phyloP scores from a whole-genome alignment of 2,113 vertebrate genomes.

The Larimichthys polyactis region DNA sequence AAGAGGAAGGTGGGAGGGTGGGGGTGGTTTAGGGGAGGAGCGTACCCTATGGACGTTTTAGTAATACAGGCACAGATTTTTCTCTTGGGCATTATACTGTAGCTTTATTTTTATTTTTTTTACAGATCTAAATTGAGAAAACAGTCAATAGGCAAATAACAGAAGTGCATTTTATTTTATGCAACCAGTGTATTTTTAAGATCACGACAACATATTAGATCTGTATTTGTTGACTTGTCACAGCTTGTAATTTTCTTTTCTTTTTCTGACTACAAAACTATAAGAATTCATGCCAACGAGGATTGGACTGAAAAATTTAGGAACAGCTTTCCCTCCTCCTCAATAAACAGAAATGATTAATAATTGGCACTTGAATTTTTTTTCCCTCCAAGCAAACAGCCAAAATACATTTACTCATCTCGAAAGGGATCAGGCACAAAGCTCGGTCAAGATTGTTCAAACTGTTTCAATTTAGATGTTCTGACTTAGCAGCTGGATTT shows the following conservation, averaged over 20 bases:
- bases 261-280: background rate
- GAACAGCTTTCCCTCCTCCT: background rate
- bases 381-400: background rate
- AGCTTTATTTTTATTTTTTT: background rate
- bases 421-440: constrained; percentile 3
- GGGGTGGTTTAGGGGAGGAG: background rate
- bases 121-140: constrained; percentile 11
- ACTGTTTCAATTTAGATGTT: background rate
- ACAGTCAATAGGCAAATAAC: background rate
- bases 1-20: constrained; percentile 10
- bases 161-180: background rate
- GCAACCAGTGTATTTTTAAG: background rate
- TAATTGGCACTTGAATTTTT: background rate
- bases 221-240: background rate
- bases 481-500: constrained; percentile 13
- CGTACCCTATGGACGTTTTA: constrained; percentile 18
- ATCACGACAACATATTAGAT: background rate
- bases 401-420: background rate
- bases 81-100: background rate
- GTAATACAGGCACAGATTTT: constrained; percentile 29
- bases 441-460: background rate
- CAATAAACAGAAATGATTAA: background rate
- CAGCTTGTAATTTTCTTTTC: background rate
- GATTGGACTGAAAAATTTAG: background rate
- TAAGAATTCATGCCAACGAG: background rate